Conservation (phyloP, 2,888 invertebrate species). For the Salticus scenicus region DNA sequence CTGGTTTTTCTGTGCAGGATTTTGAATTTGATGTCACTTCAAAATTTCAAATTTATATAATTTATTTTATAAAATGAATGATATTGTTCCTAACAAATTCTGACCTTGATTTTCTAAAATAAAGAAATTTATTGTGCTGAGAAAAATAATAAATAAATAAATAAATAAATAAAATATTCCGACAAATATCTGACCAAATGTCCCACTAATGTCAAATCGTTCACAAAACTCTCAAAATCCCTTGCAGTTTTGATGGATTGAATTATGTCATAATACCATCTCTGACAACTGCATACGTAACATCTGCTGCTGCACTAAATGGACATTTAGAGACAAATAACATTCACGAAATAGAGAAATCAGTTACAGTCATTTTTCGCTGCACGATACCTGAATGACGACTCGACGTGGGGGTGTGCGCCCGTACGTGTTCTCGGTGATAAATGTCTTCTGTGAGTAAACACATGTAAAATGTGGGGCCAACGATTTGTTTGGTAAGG, state of each 20-base stretch:
- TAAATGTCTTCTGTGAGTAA: neutral
- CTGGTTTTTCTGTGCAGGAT: no score
- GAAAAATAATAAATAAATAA: no score
- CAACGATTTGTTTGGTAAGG: neutral
- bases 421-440: no score
- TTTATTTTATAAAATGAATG: no score
- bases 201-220: no score
- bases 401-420: neutral
- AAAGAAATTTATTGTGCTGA: no score
- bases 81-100: no score
- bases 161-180: no score
- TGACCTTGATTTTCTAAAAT: no score
- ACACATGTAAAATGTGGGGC: neutral
- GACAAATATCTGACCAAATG: no score
- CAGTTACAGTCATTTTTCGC: neutral
- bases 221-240: neutral
- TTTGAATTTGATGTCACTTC: no score
- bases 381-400: neutral
- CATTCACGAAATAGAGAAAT: neutral
- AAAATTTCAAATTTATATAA: no score
- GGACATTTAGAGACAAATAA: neutral
- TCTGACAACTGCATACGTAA: neutral
- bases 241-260: neutral
- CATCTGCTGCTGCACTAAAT: neutral
- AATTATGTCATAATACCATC: neutral